Evolutionary conservation across 2,797 vertebrate species (phyloP), one percentile per base, ranked within the genome.

Genomic region (Atherinosoma microstoma): DNA sequence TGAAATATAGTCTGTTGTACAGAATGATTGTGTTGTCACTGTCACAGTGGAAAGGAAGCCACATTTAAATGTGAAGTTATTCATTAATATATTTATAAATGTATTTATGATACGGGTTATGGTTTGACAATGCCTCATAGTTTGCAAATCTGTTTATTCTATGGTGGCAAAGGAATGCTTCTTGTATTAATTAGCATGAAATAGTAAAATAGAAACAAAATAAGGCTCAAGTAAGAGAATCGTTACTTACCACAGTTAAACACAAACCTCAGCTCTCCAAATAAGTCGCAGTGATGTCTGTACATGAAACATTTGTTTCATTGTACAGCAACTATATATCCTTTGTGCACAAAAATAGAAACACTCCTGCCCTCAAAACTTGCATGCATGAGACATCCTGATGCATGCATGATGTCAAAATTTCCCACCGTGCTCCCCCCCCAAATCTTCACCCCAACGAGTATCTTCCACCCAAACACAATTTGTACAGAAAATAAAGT

Each of bases 401-500:
- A 56, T 40, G 38, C 38, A 40, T 40, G 38, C 38, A 40, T 16
- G 38, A 40, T 30, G 5, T 64, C 42, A 56, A 66, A 73, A 61
- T 54, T 38, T 66, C 22, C 64, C 3, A 3, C 34, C 4, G 35
- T 9, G 32, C 58, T 49, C 56, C 60, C 70, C 63, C 54, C 54
- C 30, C 2, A 27, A 32, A 18, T 67, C 67, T 64, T 78, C 72
- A 29, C 71, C 58, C 32, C 62, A 29, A 34, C 68, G 70, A 29
- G 49, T 67, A 47, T 87, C 79, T 58, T 84, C 83, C 84, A 74
- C 68, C 82, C 63, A 73, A 90, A 88, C 80, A 82, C 84, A 77
- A 89, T 90, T 82, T 82, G 82, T 89, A 76, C 83, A 56, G 89
- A 94, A 94, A 92, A 90, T 84, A 92, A 94, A 96, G 93, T 95